Conservation (phyloP, 2,113 vertebrate species). For the Tupaia tana region DNA sequence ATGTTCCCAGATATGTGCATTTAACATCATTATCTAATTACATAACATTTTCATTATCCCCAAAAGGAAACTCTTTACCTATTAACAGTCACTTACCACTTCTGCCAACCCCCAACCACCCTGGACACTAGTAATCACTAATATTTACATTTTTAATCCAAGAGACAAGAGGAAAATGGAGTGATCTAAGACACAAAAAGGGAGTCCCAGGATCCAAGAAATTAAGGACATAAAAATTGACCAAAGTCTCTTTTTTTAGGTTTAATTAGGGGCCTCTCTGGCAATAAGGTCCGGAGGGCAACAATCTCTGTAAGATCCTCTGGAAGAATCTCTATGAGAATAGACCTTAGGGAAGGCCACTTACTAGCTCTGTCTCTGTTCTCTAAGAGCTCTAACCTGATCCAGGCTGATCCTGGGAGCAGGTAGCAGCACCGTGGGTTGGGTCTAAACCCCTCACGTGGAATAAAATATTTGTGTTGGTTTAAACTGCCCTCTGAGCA, state of each 20-base stretch:
- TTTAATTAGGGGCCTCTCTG: not conserved
- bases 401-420: not conserved
- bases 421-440: not conserved
- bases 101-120: too few relatives aligned
- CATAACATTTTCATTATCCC: too few relatives aligned
- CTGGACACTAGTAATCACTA: too few relatives aligned
- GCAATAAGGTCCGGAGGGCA: not conserved
- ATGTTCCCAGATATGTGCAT: too few relatives aligned
- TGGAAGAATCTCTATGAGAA: not conserved
- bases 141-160: not conserved
- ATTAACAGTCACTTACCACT: too few relatives aligned
- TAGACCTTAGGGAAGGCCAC: not conserved
- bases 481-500: conserved; percentile 39
- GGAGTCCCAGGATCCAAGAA: not conserved
- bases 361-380: not conserved
- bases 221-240: not conserved
- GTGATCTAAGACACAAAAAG: not conserved
- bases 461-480: conserved; percentile 37
- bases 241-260: not conserved
- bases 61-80: too few relatives aligned
- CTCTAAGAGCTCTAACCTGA: not conserved
- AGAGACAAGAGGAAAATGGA: not conserved
- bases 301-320: not conserved
- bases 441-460: not conserved
- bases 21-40: too few relatives aligned